phyloP scores from a whole-genome alignment of 1,140 invertebrate species.

The Portunus trituberculatus region DNA sequence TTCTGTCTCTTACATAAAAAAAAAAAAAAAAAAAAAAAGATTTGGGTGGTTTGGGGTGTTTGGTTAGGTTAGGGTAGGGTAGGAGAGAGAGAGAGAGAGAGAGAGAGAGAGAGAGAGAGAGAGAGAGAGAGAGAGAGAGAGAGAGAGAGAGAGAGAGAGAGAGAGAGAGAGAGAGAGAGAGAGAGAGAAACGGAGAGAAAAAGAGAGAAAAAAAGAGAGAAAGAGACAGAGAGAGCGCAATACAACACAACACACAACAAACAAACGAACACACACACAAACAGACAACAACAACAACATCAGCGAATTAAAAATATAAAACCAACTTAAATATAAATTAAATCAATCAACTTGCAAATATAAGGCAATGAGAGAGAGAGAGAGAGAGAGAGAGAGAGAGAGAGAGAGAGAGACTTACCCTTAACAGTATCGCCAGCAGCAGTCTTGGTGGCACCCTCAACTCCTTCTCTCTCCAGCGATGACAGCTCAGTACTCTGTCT shows the following conservation, averaged over 20 bases:
- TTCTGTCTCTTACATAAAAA: background rate
- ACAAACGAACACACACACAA: background rate
- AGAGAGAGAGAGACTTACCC: conserved; percentile 59
- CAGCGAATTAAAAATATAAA: background rate
- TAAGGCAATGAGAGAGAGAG: background rate
- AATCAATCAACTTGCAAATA: background rate
- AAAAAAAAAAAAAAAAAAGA: too few species aligned
- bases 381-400: background rate
- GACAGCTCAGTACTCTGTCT: conserved; percentile 96
- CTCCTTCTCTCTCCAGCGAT: conserved; percentile 84
- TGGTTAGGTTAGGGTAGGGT: too few species aligned
- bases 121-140: background rate
- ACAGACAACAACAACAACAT: background rate
- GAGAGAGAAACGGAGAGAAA: background rate
- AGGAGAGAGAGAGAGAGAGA: too few species aligned
- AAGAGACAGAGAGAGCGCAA: too few species aligned
- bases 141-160: conserved; percentile 32
- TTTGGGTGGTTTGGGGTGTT: too few species aligned
- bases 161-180: conserved; percentile 32
- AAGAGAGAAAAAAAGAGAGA: too few species aligned
- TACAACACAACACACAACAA: background rate
- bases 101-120: too few species aligned
- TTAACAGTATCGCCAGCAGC: conserved; percentile 75
- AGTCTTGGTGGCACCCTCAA: conserved; percentile 75
- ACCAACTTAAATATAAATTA: background rate